Percentiles rank a stretch among this genome's conserved stretches.
Conservation (phyloP, 1,140 invertebrate species). For the Aphidius gifuensis region DNA sequence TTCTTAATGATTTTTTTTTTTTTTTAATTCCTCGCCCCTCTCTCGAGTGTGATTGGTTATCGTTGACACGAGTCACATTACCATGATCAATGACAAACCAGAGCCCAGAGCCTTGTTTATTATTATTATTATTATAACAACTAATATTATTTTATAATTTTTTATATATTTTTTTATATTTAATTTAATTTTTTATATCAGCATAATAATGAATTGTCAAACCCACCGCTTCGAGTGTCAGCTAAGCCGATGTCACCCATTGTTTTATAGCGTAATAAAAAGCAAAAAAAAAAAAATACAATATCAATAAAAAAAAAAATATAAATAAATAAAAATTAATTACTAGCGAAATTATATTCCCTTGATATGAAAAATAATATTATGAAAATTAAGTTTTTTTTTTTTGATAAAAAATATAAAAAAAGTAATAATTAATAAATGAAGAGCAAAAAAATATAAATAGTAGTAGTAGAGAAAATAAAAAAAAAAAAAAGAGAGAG, state of each 20-base stretch:
- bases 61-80: slow-evolving; percentile 35
- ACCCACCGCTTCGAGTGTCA: slow-evolving; percentile 23
- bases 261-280: slow-evolving; percentile 1
- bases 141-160: background rate
- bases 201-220: slow-evolving; percentile 15
- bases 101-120: slow-evolving; percentile 51
- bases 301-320: background rate
- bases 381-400: too few relatives aligned
- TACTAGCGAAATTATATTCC: too few relatives aligned
- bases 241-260: slow-evolving; percentile 20
- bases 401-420: too few relatives aligned
- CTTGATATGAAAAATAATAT: too few relatives aligned
- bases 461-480: too few relatives aligned
- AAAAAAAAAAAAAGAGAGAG: too few relatives aligned
- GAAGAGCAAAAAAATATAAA: too few relatives aligned
- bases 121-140: slow-evolving; percentile 16
- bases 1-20: slow-evolving; percentile 8
- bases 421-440: too few relatives aligned
- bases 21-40: background rate
- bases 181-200: background rate
- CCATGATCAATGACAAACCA: slow-evolving; percentile 57
- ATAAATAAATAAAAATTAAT: background rate
- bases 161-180: too few relatives aligned
- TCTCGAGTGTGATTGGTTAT: slow-evolving; percentile 26
- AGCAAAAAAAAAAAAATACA: slow-evolving; percentile 9